phyloP scores from a whole-genome alignment of 2,113 vertebrate species.

The Crotalus tigris region DNA sequence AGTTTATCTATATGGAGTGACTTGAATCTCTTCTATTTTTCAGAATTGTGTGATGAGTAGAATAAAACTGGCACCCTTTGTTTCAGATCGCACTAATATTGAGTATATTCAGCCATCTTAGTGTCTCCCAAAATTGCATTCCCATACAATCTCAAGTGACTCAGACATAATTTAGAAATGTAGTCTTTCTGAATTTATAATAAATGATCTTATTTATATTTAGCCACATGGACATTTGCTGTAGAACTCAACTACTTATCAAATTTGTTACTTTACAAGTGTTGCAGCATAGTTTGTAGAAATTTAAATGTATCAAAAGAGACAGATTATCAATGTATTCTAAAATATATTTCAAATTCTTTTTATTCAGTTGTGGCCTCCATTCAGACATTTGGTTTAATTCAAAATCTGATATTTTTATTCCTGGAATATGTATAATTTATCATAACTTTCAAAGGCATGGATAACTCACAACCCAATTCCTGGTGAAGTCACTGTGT shows the following conservation, averaged over 20 bases:
- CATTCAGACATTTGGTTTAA: not conserved
- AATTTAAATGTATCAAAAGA: not conserved
- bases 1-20: not conserved
- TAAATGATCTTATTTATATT: not conserved
- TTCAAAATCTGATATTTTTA: not conserved
- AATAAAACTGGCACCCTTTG: not conserved
- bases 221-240: not conserved
- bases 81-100: not conserved
- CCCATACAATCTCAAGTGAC: not conserved
- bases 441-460: not conserved
- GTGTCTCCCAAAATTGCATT: no score
- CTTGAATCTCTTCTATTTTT: not conserved
- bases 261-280: not conserved
- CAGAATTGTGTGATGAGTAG: not conserved
- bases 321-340: not conserved
- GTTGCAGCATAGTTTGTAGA: not conserved
- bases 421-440: not conserved
- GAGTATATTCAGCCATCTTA: not conserved
- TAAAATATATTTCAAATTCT: not conserved
- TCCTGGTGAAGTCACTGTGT: not conserved
- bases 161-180: not conserved
- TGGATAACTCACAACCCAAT: not conserved
- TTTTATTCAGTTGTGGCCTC: not conserved
- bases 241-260: no score
- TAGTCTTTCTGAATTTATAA: not conserved